Evolutionary conservation across 2,113 vertebrate genomes (phyloP), one percentile per base, ranked within the genome.

Genomic region (Melanocharis versteri): DNA sequence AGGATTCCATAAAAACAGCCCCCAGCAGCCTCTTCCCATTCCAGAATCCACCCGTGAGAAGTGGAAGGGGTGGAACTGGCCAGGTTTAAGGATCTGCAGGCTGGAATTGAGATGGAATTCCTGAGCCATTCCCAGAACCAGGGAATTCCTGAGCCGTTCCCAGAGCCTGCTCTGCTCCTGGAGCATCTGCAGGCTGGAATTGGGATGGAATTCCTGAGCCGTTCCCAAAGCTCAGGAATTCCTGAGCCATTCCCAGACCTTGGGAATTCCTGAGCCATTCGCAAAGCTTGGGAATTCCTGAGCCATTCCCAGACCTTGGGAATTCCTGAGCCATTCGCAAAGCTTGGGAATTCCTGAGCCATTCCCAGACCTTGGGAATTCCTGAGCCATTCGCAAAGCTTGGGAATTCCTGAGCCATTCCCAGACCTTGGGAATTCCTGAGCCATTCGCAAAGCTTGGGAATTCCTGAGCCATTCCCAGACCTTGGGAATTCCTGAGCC

Each of bases 41-140:
- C 33, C 71, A 20, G 75, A 70, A 11, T 4, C 12, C 20, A 1
- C 0, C 1, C 3, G 4, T 0, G 2, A 56, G 56, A 5, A 21
- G 7, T 0, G 33, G 37, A 13, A 18, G 6, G 40, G 20, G 8
- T 6, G 19, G 27, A 28, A 10, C 1, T 3, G 57, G 28, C 2
- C 6, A 19, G 62, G 78, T 7, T 40, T 14, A 31, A 47, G 39
- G 48, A 17, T 10, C n/a, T 23, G 57, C 37, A 57, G 68, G 31
- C 33, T 3, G 30, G 37, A 20, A 23, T n/a, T n/a, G n/a, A n/a
- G n/a, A n/a, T 0, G 19, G 35, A 78, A 60, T 56, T 75, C 64
- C 51, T 3, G 40, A 64, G 60, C 60, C 14, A 0, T 11, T 33
- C 28, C 58, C n/a, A 3, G 7, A 56, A 61, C 42, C 86, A n/a